Base-by-base conservation (phyloP, 2,888 invertebrate species). In the Anodontia alba region DNA sequence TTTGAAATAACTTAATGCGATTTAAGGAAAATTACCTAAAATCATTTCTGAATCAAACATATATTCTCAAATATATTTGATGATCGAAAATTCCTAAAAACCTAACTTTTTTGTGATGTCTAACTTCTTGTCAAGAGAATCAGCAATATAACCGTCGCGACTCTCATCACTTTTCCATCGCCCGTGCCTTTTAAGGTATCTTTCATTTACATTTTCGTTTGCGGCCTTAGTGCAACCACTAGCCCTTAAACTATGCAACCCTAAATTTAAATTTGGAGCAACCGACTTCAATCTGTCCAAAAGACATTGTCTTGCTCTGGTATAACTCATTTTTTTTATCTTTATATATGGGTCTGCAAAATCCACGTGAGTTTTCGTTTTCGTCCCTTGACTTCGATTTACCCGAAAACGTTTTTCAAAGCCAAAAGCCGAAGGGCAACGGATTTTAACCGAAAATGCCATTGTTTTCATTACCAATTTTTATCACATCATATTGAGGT, bases 111-210 rank as follows among this genome's bases (percentile, higher is more conserved):
- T 62, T 20, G 62, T 62, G 17, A 62, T 33, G 1, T 62, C 33
- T 5, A 54, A 54, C 5, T 26, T n/a, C 26, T 54, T 54, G 7
- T 54, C 54, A 20, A 54, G 3, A 1, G 26, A 54, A 54, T 54
- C 54, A 2, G 23, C 54, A 7, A 26, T 26, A 26, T 54, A 54
- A 26, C 26, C 54, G n/a, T 54, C 26, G 7, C 15, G 17, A 26
- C 23, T 26, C 3, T 26, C 15, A 8, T 12, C 26, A 8, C 23
- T 49, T 54, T 78, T 78, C 72, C 77, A 78, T 5, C 72, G 49
- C 67, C 77, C 77, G 23, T 78, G 77, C 26, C 77, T 43, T 51
- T 69, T 78, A 1, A 78, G 26, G 57, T 70, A 74, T 71, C 78
- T 54, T 2, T 74, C 73, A 26, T 54, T 54, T 0, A 69, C 23